Base-by-base conservation (phyloP, 2,797 vertebrate genomes). In the Lacerta bilineata region DNA sequence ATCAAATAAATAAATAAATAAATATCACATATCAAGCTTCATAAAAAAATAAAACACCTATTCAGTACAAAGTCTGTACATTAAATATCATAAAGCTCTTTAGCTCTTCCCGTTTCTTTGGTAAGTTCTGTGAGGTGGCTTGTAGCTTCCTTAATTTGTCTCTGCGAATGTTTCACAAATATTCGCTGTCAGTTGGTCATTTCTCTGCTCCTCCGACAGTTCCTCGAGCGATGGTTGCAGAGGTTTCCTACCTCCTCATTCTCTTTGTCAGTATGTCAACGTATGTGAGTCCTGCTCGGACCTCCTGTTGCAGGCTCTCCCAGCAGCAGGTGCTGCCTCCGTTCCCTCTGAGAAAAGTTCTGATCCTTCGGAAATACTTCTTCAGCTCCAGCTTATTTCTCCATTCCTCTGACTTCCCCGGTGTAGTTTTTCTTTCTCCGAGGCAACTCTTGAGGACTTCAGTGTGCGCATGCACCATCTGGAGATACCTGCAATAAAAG, bases 361-460 rank as follows among this genome's bases (percentile, higher is more conserved):
- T 23, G 0, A 25, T 75, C 11, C 64, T 66, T 25, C 36, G n/a
- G 33, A 87, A 55, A 41, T 88, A 29, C 55, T 69, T 84, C 64
- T 41, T 25, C 59, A 87, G 61, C n/a, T 27, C 50, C 76, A 77
- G 59, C 33, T n/a, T 69, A 43, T 27, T 43, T 23, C 5, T 36
- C 71, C 17, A 36, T 71, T 84, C 50, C 0, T 71, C 27, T 10
- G 10, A 8, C 0, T 3, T 17, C n/a, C 27, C 27, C 25, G 1
- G 39, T 1, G 4, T 13, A 2, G 2, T 2, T 33, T 55, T 41
- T 29, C 23, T 41, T 43, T 25, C 25, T 23, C 0, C 0, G 2
- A 68, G 43, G 43, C 89, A 90, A 6, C 6, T 15, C 29, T 75
- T 6, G 20, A 80, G 5, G 5, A 9, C 18, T 29, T 64, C 1